phyloP scores from a whole-genome alignment of 1,140 invertebrate genomes.

The Bombus fervidus region DNA sequence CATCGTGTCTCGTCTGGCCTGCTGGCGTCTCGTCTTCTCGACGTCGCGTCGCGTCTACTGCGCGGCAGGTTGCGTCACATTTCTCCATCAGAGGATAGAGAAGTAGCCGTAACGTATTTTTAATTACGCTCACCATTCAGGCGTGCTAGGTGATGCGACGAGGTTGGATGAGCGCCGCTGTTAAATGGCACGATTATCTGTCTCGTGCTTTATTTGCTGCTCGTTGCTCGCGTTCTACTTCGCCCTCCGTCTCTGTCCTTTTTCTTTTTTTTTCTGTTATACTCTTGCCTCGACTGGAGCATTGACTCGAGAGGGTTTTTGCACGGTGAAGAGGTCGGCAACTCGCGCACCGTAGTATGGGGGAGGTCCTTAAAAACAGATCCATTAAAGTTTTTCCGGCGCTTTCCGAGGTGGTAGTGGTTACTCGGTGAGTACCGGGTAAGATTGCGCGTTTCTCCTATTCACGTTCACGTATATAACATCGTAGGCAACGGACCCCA shows the following conservation, averaged over 20 bases:
- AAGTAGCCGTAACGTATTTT: conserved; percentile 9
- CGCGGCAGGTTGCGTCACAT: neutral
- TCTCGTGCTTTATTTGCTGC: conserved; percentile 63
- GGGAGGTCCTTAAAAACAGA: conserved; percentile 72
- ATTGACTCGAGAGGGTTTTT: conserved; percentile 69
- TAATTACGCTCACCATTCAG: conserved; percentile 16
- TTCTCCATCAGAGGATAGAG: neutral
- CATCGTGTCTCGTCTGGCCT: neutral
- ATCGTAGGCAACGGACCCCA: conserved; percentile 9
- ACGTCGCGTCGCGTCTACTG: neutral
- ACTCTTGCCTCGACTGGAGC: conserved; percentile 53
- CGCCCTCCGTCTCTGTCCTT: conserved; percentile 37
- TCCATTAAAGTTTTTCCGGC: conserved; percentile 76
- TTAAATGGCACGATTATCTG: conserved; percentile 70
- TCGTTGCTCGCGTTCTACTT: conserved; percentile 61
- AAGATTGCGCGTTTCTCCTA: conserved; percentile 65
- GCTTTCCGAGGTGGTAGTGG: conserved; percentile 65
- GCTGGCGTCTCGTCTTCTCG: neutral
- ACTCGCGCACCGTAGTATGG: conserved; percentile 46
- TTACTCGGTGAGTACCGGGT: conserved; percentile 50
- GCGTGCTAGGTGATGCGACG: conserved; percentile 5
- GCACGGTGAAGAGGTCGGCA: conserved; percentile 65
- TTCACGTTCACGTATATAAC: conserved; percentile 53
- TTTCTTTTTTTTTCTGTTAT: conserved; percentile 37
- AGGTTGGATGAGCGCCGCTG: conserved; percentile 61